Evolutionary conservation across 2,888 invertebrate species (phyloP), one percentile per base, ranked within the genome.

Genomic region (Heliconius ismenius): DNA sequence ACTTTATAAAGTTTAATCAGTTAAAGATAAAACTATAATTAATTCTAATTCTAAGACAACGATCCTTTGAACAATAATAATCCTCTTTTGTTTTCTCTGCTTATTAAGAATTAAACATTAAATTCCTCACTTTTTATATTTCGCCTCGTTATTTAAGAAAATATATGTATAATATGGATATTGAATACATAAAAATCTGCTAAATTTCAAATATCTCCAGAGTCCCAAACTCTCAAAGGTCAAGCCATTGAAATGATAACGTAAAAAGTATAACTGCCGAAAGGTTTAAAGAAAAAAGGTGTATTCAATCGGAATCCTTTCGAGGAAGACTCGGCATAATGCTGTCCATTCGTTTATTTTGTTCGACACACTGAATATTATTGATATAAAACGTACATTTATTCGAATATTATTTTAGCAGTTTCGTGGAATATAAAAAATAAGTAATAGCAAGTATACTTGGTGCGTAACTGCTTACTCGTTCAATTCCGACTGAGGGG

Each of bases 281-380:
- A 78, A 79, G 79, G 80, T 81, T 80, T 78, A 81, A 78, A 81
- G 76, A 77, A 82, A 85, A 84, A 82, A 83, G 83, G 81, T 79
- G 82, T 85, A 85, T 87, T 86, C 87, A 89, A 88, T 87, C 85
- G 86, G 86, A 90, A 89, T 88, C 87, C 86, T 86, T 88, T 87
- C 84, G 78, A 83, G 87, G 87, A 87, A 87, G 86, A 86, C 87
- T 88, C 82, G 78, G 87, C 83, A 86, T 90, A 89, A 90, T 89
- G 86, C 86, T 87, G 89, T 89, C 87, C 87, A 80, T 85, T 67
- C 87, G 87, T 88, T 86, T 90, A 90, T 90, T 89, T 90, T 69
- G 73, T 69, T 69, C 81, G 85, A 84, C 84, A 82, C 82, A 82
- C 87, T 87, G 89, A 90, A 90, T 82, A 89, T 90, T 87, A 87